phyloP scores from a whole-genome alignment of 1,140 invertebrate species.

The Heliconius eleuchia region DNA sequence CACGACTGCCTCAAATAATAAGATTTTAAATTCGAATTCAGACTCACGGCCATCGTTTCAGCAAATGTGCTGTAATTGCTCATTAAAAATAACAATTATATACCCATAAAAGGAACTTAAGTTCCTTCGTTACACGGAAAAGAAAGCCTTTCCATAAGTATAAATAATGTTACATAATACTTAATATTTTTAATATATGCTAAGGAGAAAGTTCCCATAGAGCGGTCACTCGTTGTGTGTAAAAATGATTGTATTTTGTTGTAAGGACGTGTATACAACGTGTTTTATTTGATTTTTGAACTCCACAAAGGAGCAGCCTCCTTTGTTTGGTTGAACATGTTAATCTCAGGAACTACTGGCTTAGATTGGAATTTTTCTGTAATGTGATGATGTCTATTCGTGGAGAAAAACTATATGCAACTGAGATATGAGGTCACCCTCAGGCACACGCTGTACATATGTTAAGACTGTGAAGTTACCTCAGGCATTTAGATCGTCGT shows the following conservation, averaged over 20 bases:
- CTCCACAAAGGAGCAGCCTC: no score
- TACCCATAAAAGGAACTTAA: neutral
- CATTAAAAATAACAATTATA: neutral
- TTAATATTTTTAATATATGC: neutral
- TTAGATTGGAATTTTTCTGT: no score
- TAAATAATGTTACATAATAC: neutral
- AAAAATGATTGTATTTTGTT: conserved; percentile 4
- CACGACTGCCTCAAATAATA: neutral
- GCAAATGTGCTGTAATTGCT: neutral
- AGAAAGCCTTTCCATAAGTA: conserved; percentile 4
- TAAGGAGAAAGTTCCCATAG: conserved; percentile 7
- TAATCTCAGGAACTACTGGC: no score
- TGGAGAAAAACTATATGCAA: no score
- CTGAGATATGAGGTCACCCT: no score
- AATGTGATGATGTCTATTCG: no score
- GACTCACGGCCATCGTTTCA: neutral
- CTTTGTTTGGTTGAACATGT: no score
- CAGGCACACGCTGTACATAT: neutral
- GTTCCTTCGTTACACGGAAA: neutral
- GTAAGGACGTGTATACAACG: neutral
- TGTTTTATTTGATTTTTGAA: neutral
- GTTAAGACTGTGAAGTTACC: neutral
- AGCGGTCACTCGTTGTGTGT: neutral
- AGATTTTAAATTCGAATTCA: neutral
- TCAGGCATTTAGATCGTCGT: neutral